These are phyloP conservation scores for Malacosoma neustria DNA, from an alignment of 2,888 invertebrate genomes.

Conservation along the genomic window DNA sequence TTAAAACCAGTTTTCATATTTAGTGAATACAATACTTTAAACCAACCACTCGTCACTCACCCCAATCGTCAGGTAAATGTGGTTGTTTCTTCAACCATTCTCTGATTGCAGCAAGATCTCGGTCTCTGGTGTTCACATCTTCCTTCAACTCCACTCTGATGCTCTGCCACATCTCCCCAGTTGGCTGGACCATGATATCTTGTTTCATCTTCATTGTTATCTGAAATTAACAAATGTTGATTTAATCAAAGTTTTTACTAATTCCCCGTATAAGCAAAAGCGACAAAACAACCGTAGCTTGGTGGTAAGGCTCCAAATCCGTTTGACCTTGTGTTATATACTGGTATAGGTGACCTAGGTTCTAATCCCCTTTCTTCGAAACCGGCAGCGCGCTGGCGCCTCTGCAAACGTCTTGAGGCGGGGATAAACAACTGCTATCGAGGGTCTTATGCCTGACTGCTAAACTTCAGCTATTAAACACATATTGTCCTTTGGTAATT, in stretches of 20 bases:
- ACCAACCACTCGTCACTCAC: constrained; percentile 22
- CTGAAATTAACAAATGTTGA: constrained; percentile 12
- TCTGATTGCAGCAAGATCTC: constrained; percentile 73
- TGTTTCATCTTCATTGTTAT: constrained; percentile 60
- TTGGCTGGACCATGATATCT: constrained; percentile 79
- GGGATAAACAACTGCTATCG: no score
- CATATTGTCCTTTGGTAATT: no score
- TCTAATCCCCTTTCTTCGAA: no score
- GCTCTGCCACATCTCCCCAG: constrained; percentile 78
- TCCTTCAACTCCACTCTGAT: constrained; percentile 83
- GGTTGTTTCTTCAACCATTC: constrained; percentile 80
- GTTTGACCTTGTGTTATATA: not conserved
- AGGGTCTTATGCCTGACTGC: no score
- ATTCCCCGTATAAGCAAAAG: not conserved
- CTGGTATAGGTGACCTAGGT: no score
- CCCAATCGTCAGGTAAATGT: constrained; percentile 76
- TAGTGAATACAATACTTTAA: no score
- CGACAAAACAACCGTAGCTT: not conserved
- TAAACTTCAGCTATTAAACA: no score
- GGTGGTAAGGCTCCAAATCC: not conserved
- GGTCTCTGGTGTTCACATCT: constrained; percentile 69
- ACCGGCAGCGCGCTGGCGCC: no score
- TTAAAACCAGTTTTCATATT: no score
- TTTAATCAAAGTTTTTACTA: not conserved
- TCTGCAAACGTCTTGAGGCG: no score